phyloP scores from a whole-genome alignment of 35 echinoderm and acorn worm genomes.

The Diadema setosum region DNA sequence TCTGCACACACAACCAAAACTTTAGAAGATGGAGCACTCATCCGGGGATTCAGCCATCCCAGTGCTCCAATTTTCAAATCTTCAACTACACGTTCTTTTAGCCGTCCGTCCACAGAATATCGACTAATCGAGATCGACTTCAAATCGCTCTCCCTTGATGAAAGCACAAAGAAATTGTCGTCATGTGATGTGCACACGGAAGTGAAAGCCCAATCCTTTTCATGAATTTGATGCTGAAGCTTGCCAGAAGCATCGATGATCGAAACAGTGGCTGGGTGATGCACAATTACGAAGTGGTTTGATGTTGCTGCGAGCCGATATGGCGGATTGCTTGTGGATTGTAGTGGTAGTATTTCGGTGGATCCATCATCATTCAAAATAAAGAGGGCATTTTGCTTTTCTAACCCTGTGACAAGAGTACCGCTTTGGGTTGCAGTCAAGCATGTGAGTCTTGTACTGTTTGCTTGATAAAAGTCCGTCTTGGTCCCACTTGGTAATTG shows the following conservation, averaged over 20 bases:
- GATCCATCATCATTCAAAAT: not conserved
- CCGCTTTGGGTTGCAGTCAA: not conserved
- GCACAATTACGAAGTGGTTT: not conserved
- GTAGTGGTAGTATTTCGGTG: not conserved
- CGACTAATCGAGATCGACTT: not conserved
- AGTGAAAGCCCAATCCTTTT: not conserved
- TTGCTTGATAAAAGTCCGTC: too few species aligned
- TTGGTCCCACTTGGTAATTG: not conserved
- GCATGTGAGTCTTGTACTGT: not conserved
- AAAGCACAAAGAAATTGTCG: not conserved
- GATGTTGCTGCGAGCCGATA: not conserved
- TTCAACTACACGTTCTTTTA: not conserved
- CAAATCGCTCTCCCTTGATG: not conserved
- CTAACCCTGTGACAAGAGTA: not conserved
- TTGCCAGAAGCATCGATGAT: not conserved
- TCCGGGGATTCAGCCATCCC: not conserved
- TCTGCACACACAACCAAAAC: not conserved
- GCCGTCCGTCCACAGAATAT: not conserved
- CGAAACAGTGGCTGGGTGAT: not conserved
- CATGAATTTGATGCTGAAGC: not conserved
- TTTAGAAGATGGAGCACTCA: not conserved
- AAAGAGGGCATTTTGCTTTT: not conserved
- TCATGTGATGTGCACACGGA: not conserved
- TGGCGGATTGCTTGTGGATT: not conserved
- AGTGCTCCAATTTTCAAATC: not conserved